phyloP scores from a whole-genome alignment of 2,797 vertebrate species.

The Chiloscyllium punctatum region DNA sequence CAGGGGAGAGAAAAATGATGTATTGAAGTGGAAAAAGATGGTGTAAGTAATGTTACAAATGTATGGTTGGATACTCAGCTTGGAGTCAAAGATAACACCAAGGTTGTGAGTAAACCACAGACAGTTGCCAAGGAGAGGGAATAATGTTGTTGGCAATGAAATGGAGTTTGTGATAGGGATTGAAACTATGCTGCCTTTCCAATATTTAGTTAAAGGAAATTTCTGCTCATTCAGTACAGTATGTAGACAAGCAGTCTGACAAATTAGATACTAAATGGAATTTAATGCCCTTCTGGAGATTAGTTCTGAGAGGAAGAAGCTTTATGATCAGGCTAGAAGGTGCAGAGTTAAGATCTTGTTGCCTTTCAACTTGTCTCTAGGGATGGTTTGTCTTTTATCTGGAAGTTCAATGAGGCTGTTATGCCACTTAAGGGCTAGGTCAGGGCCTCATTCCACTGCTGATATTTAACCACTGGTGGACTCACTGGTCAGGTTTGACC shows the following conservation, averaged over 20 bases:
- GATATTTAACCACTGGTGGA: too few species aligned
- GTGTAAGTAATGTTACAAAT: not conserved
- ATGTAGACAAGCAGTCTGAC: not conserved
- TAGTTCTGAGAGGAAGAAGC: too few species aligned
- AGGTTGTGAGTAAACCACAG: not conserved
- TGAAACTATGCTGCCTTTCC: not conserved
- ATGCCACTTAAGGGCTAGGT: too few species aligned
- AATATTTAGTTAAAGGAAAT: not conserved
- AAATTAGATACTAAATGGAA: not conserved
- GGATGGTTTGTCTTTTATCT: too few species aligned
- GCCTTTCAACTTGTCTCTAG: too few species aligned
- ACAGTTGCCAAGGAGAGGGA: not conserved
- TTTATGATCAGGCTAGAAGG: too few species aligned
- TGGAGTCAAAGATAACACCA: not conserved
- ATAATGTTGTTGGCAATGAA: not conserved
- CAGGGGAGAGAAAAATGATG: not conserved
- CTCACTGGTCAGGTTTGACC: too few species aligned
- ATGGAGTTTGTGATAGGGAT: not conserved
- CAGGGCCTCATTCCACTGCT: too few species aligned
- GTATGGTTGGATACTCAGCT: not conserved
- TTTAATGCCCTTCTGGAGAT: too few species aligned
- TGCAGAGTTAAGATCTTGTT: too few species aligned
- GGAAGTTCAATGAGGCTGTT: too few species aligned
- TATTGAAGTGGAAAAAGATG: not conserved
- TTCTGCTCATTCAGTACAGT: not conserved